Evolutionary conservation across 2,113 vertebrate species (phyloP), one percentile per base, ranked within the genome.

Genomic region (Cygnus atratus): DNA sequence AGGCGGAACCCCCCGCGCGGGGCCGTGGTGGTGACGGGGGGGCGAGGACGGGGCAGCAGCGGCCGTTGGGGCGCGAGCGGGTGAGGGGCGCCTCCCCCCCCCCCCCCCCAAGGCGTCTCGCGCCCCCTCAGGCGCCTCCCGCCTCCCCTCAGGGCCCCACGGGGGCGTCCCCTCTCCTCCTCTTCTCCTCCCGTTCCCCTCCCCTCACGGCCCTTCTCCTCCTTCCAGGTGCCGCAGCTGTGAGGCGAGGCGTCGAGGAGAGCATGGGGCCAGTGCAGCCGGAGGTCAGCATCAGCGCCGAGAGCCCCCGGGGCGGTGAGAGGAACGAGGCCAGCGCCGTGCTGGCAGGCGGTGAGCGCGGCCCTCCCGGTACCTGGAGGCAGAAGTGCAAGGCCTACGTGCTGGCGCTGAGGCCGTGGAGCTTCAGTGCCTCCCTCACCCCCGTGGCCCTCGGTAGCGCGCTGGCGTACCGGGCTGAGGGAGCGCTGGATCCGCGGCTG

Each of bases 381-480:
- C 98, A 98, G 4, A 99, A 99, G 70, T 99, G 99, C 4, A 99
- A 99, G 4, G 99, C 99, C 21, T 99, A 99, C 0, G 99, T 99
- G 61, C 97, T 99, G 76, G 99, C 99, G 0, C 97, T 99, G 77
- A 97, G 99, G 6, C 99, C 99, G 2, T 99, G 99, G 99, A 99
- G 99, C 75, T 99, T 99, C 97, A 99, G 99, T 3, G 98, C 99
- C 35, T 99, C 99, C 0, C 99, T 99, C 43, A 99, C 98, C 0
- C 99, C 99, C 0, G 99, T 99, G 95, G 99, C 99, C 10, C 98
- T 99, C 50, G 99, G 99, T 90, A 99, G 99, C 26, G 99, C 99
- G 5, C 96, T 99, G 88, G 99, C 99, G 0, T 99, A 99, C 96
- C 98, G 99, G 33, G 98, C 98, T 24, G 98, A 99, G n/a, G 99